Percentiles rank a stretch among this genome's conserved stretches.
Evolutionary conservation across 2,888 invertebrate genomes (phyloP).

Genomic region (Eilema caniola): DNA sequence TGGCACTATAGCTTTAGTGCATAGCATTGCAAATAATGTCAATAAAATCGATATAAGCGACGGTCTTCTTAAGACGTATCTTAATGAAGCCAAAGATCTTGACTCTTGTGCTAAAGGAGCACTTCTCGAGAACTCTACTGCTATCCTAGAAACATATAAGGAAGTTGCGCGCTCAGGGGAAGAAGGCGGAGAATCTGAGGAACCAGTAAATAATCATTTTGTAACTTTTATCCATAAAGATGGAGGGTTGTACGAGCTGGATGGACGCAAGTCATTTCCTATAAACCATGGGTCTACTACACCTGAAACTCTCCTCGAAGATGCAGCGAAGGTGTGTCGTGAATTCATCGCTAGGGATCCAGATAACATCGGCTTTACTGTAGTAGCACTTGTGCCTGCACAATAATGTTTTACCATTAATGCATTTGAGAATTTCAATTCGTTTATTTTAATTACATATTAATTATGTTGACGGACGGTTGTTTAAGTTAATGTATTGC

Average conservation of each 20-base stretch:
- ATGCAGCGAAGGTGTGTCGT: constrained; percentile 93
- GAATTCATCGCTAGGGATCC: constrained; percentile 95
- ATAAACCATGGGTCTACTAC: constrained; percentile 93
- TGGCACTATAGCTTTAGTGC: constrained; percentile 97
- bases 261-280: constrained; percentile 89
- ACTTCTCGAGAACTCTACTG: constrained; percentile 90
- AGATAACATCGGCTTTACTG: constrained; percentile 94
- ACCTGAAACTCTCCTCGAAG: constrained; percentile 91
- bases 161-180: constrained; percentile 93
- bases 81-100: constrained; percentile 89
- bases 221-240: constrained; percentile 94
- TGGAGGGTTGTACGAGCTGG: constrained; percentile 93
- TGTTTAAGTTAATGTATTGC: constrained; percentile 46
- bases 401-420: constrained; percentile 52
- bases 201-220: constrained; percentile 94
- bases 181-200: constrained; percentile 89
- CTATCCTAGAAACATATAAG: constrained; percentile 92
- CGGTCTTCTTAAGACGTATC: constrained; percentile 91
- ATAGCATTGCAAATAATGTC: constrained; percentile 96
- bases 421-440: constrained; percentile 39
- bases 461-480: constrained; percentile 41
- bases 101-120: constrained; percentile 92
- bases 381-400: constrained; percentile 92
- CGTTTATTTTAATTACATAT: constrained; percentile 43
- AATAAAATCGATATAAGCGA: constrained; percentile 89